Evolutionary conservation across 2,113 vertebrate species (phyloP).

Genomic region (Oryzias melastigma): DNA sequence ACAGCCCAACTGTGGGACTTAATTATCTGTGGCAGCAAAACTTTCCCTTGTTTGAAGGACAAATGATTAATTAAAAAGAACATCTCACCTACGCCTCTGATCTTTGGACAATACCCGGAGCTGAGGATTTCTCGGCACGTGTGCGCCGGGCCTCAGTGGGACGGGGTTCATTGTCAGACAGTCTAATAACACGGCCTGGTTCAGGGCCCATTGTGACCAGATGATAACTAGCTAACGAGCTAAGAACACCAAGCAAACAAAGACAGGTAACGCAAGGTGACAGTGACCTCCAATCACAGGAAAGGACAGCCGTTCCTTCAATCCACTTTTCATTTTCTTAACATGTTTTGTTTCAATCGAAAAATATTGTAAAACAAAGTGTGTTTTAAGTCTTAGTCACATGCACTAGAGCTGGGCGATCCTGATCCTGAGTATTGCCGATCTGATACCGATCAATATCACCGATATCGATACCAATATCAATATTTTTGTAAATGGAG

Average conservation of each 20-base stretch:
- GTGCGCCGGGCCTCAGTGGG: conserved; percentile 45
- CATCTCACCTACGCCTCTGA: conserved; percentile 72
- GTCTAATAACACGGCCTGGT: conserved; percentile 49
- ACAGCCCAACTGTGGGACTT: conserved; percentile 69
- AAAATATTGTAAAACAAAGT: too few species aligned
- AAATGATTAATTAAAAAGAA: conserved; percentile 81
- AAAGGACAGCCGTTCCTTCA: neutral
- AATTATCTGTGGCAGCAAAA: conserved; percentile 75
- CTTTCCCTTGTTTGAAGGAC: conserved; percentile 78
- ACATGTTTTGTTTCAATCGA: too few species aligned
- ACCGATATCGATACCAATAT: too few species aligned
- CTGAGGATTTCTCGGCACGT: conserved; percentile 16
- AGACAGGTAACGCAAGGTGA: conserved; percentile 48
- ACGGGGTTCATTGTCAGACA: conserved; percentile 55
- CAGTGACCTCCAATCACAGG: conserved; percentile 22
- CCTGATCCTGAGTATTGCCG: too few species aligned
- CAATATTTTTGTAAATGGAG: too few species aligned
- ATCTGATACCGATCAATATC: too few species aligned
- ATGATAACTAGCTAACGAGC: conserved; percentile 59
- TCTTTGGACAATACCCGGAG: conserved; percentile 69
- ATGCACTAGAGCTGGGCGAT: too few species aligned
- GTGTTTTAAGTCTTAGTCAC: too few species aligned
- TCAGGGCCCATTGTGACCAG: conserved; percentile 40
- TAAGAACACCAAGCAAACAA: conserved; percentile 20
- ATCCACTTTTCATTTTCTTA: too few species aligned